These are phyloP conservation scores for Atta colombica DNA, from an alignment of 1,140 invertebrate species.

Conservation along the genomic window DNA sequence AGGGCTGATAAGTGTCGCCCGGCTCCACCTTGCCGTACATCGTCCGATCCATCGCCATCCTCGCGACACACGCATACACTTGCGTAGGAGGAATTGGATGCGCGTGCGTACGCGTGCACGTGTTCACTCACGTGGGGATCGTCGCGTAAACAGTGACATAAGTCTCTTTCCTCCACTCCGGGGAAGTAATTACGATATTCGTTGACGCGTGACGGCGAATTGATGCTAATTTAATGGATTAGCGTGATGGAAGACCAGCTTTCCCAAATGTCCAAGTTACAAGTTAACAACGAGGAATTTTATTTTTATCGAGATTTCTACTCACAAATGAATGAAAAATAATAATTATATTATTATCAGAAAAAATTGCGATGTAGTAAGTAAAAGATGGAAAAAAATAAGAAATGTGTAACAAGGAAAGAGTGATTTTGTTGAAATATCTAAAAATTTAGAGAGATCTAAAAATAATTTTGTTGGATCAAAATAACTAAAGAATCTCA, in stretches of 20 bases:
- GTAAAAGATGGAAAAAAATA: background rate
- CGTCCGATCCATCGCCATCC: conserved; percentile 91
- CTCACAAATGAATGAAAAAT: background rate
- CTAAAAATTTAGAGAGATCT: no score
- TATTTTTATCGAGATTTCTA: background rate
- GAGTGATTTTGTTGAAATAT: no score
- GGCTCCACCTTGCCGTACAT: conserved; percentile 94
- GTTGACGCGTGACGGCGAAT: conserved; percentile 40
- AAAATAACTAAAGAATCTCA: no score
- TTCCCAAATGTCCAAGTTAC: conserved; percentile 13
- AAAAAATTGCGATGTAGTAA: background rate
- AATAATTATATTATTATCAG: background rate
- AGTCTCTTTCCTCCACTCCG: background rate
- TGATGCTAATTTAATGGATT: conserved; percentile 49
- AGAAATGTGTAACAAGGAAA: background rate
- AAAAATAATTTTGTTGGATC: no score
- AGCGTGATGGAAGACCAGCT: conserved; percentile 19
- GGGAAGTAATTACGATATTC: conserved; percentile 43
- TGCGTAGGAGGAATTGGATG: background rate
- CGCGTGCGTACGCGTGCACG: conserved; percentile 54
- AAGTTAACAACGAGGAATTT: background rate
- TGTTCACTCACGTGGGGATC: conserved; percentile 56
- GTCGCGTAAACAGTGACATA: conserved; percentile 54
- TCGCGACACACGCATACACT: background rate
- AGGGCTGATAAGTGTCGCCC: conserved; percentile 91